A percentile compares a stretch with the other conserved stretches of the same genome.
Evolutionary conservation across 2,113 vertebrate species (phyloP).

Genomic region (Sinocyclocheilus anophthalmus): DNA sequence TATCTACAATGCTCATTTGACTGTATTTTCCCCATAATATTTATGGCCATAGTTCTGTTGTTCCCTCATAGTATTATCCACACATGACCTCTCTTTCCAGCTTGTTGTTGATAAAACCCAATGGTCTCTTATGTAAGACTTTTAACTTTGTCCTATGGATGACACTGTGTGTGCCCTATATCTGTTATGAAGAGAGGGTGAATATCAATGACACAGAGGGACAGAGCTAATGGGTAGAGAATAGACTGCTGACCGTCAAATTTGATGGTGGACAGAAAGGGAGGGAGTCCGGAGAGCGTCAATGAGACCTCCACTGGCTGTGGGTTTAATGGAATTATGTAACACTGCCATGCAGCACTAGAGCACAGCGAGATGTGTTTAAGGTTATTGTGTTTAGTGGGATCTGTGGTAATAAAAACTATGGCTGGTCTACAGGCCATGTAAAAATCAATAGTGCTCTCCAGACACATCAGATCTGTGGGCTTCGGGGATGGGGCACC

Average conservation of each 20-base stretch:
- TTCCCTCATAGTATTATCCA: constrained; percentile 6
- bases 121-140: constrained; percentile 36
- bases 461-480: not conserved
- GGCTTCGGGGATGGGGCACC: constrained; percentile 37
- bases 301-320: constrained; percentile 37
- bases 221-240: constrained; percentile 46
- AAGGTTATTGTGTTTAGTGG: constrained; percentile 54
- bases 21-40: constrained; percentile 48
- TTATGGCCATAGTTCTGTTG: constrained; percentile 14
- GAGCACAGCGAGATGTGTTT: constrained; percentile 33
- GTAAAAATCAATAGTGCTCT: constrained; percentile 64
- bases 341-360: constrained; percentile 21
- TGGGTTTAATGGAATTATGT: constrained; percentile 54
- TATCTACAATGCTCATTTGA: constrained; percentile 23
- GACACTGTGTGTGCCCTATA: constrained; percentile 14
- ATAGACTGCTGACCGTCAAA: constrained; percentile 15
- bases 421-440: constrained; percentile 37
- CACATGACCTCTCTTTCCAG: not conserved
- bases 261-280: constrained; percentile 10
- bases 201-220: constrained; percentile 44
- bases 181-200: constrained; percentile 33
- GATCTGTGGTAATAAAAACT: constrained; percentile 56
- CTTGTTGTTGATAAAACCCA: constrained; percentile 33
- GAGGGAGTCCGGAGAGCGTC: constrained; percentile 4
- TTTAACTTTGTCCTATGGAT: constrained; percentile 41